Evolutionary conservation across 2,888 invertebrate species (phyloP).

Genomic region (Serripes groenlandicus): DNA sequence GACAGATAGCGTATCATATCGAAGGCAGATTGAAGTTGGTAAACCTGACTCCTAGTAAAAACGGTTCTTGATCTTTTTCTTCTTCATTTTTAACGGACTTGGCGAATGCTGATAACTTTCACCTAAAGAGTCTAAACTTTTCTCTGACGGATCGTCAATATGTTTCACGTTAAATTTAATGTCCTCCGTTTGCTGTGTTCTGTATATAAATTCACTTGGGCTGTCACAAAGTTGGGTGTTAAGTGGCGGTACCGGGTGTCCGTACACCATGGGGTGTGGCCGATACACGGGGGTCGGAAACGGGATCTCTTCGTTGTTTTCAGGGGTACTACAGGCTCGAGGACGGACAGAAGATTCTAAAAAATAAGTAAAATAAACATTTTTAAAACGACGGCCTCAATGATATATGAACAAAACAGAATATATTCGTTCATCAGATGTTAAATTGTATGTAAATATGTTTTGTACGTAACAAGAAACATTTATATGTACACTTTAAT

Average conservation of each 20-base stretch:
- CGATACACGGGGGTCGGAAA: slow-evolving; percentile 45
- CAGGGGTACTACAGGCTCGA: slow-evolving; percentile 64
- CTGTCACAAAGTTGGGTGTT: background rate
- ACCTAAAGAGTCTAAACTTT: slow-evolving; percentile 66
- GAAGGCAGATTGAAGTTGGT: slow-evolving; percentile 65
- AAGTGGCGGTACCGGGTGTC: slow-evolving; percentile 1
- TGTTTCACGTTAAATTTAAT: slow-evolving; percentile 20
- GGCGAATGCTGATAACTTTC: slow-evolving; percentile 63
- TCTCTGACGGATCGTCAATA: slow-evolving; percentile 44
- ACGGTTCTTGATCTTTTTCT: slow-evolving; percentile 67
- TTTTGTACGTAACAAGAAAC: too few species aligned
- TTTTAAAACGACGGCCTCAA: too few species aligned
- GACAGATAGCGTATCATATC: slow-evolving; percentile 65
- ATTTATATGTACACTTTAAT: too few species aligned
- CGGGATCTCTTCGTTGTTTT: slow-evolving; percentile 54
- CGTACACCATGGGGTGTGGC: slow-evolving; percentile 7
- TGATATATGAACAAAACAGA: too few species aligned
- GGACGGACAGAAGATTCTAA: slow-evolving; percentile 47
- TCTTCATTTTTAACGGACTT: slow-evolving; percentile 61
- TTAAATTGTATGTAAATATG: too few species aligned
- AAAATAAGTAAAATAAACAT: background rate
- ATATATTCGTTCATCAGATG: too few species aligned
- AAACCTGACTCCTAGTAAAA: slow-evolving; percentile 64
- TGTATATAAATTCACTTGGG: background rate
- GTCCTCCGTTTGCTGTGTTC: slow-evolving; percentile 2